Percentiles rank a stretch among this genome's conserved stretches.
These are phyloP conservation scores for Hippolais icterina DNA, from an alignment of 2,113 vertebrate species.

Conservation along the genomic window DNA sequence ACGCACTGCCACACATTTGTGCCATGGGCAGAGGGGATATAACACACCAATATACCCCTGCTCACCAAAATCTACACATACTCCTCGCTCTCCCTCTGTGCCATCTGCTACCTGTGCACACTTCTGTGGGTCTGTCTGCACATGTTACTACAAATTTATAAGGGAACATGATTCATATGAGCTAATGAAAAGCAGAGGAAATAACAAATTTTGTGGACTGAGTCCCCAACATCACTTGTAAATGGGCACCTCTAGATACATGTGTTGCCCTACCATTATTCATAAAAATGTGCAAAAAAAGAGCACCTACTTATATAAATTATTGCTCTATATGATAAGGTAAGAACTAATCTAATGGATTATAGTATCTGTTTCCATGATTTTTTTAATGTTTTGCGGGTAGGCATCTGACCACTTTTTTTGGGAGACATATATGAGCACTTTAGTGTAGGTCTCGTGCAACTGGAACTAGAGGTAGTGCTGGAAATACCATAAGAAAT, in stretches of 20 bases:
- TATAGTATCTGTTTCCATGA: background rate
- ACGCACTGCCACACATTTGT: background rate
- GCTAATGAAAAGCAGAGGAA: constrained; percentile 53
- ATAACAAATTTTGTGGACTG: constrained; percentile 21
- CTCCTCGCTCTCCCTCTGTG: background rate
- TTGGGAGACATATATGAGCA: constrained; percentile 77
- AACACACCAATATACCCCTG: background rate
- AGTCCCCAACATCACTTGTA: background rate
- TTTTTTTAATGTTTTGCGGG: constrained; percentile 69
- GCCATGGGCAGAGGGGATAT: background rate
- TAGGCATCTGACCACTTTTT: constrained; percentile 82
- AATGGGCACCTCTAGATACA: background rate
- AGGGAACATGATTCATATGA: background rate
- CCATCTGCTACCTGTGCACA: background rate
- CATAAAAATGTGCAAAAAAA: constrained; percentile 31
- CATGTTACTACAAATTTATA: background rate
- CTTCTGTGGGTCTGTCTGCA: background rate
- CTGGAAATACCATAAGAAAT: constrained; percentile 60
- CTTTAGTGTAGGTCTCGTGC: constrained; percentile 77
- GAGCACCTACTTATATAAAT: constrained; percentile 32
- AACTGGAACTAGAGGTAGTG: constrained; percentile 71
- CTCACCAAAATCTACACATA: background rate
- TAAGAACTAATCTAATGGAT: constrained; percentile 64
- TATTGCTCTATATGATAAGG: constrained; percentile 61
- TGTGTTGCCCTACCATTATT: background rate